Conservation (phyloP, 2,113 vertebrate species). For the Dasyprocta punctata region DNA sequence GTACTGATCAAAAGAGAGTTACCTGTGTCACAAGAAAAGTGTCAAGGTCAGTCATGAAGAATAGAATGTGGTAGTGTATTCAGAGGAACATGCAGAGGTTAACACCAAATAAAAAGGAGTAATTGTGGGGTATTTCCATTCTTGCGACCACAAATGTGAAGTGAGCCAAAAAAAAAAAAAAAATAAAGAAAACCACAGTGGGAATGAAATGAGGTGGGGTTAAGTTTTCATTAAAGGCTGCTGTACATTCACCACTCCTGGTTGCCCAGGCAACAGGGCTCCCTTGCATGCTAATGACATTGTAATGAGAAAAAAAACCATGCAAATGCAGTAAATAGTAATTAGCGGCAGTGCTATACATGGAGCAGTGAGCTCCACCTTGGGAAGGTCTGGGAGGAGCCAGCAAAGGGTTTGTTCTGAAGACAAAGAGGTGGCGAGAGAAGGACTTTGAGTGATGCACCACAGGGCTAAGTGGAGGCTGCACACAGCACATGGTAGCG, state of each 20-base stretch:
- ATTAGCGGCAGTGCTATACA: constrained; percentile 74
- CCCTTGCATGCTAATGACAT: constrained; percentile 79
- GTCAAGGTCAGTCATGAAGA: constrained; percentile 52
- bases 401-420: constrained; percentile 35
- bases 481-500: neutral
- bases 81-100: neutral
- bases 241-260: constrained; percentile 74
- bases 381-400: constrained; percentile 60
- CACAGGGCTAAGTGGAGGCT: constrained; percentile 4
- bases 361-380: constrained; percentile 67
- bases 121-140: constrained; percentile 59
- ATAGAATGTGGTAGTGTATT: neutral
- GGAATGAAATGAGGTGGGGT: constrained; percentile 75
- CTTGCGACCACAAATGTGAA: constrained; percentile 59
- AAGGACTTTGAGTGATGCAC: neutral
- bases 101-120: neutral
- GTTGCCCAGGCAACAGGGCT: constrained; percentile 77
- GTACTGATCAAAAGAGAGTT: constrained; percentile 37
- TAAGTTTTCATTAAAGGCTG: constrained; percentile 81
- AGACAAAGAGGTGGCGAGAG: constrained; percentile 61
- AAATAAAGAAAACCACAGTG: constrained; percentile 59
- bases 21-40: constrained; percentile 14
- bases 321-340: constrained; percentile 81
- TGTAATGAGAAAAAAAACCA: constrained; percentile 78
- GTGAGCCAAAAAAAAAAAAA: constrained; percentile 14